Evolutionary conservation across 2,888 invertebrate genomes (phyloP), one percentile per base, ranked within the genome.

Genomic region (Hyppa rectilinea): DNA sequence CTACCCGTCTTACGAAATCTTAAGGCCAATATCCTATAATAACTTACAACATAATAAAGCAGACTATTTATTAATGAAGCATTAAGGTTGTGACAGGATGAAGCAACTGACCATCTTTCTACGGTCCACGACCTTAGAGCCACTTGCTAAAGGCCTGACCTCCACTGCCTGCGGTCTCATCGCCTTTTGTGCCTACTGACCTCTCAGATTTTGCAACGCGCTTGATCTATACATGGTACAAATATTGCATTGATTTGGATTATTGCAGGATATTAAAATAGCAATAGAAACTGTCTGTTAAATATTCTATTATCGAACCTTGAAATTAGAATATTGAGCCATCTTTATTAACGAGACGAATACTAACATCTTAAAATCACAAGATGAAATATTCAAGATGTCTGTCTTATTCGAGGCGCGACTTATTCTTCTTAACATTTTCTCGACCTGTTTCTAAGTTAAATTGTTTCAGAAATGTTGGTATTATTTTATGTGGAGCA

Each of bases 71-170:
- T 71, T 69, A 71, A 81, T 50, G 62, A 67, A 52, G 38, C 34
- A 66, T 71, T 52, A 47, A 61, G 10, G 64, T 84, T 81, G 69
- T 78, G 66, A 61, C 71, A 78, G 38, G 23, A 63, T 83, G 71
- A 59, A 29, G 78, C 55, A 84, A 81, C 52, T 76, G 62, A 34
- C 67, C 74, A 78, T 82, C 71, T 78, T 74, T 58, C 47, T 65
- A 67, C 31, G 53, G 58, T 55, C 56, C 47, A 43, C 62, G 72
- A 70, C 82, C 83, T 82, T 74, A 71, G 20, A 72, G 45, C 36
- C 49, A 71, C 71, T 77, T 78, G 75, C 64, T 64, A 65, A 78
- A 72, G 29, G 71, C 5, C 5, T 71, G 71, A 76, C 83, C 82
- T 84, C 69, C 59, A 55, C 26, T 50, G 60, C 59, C 60, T 67